Evolutionary conservation across 92 coral and sea anemone species (phyloP).

Genomic region (Umimayanthus chanpuru): DNA sequence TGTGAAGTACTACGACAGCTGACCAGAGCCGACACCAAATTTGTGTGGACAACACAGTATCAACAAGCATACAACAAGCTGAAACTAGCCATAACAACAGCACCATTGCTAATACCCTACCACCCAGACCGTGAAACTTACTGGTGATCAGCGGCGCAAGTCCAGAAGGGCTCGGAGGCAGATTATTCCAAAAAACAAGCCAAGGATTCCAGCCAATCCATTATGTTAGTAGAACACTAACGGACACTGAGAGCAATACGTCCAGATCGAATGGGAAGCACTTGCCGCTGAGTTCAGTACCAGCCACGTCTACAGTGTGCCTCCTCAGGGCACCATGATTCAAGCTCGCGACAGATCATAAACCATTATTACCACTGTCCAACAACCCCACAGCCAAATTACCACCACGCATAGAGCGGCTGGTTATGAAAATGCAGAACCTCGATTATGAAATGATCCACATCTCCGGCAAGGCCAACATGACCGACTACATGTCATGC

Average conservation of each 20-base stretch:
- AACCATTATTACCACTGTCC: constrained; percentile 44
- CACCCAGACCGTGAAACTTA: no score
- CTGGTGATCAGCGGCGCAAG: no score
- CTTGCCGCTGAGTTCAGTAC: constrained; percentile 62
- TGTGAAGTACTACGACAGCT: no score
- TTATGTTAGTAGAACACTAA: constrained; percentile 50
- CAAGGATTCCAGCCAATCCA: constrained; percentile 61
- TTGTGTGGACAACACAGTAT: no score
- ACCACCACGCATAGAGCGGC: constrained; percentile 64
- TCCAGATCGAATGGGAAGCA: constrained; percentile 63
- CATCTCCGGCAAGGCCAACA: constrained; percentile 56
- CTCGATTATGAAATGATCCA: constrained; percentile 31
- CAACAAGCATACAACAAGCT: no score
- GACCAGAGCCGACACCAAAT: no score
- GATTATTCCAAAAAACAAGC: constrained; percentile 47
- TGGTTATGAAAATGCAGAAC: constrained; percentile 57
- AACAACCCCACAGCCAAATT: constrained; percentile 58
- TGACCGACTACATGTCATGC: constrained; percentile 40
- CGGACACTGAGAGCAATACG: constrained; percentile 57
- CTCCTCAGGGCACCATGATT: constrained; percentile 57
- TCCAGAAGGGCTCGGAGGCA: no score
- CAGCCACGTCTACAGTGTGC: constrained; percentile 54
- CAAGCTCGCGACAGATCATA: constrained; percentile 70
- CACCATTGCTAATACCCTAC: no score
- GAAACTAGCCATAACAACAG: no score